These are phyloP conservation scores for Oryzias dopingdopingensis DNA, from an alignment of 2,797 vertebrate species.

Conservation along the genomic window DNA sequence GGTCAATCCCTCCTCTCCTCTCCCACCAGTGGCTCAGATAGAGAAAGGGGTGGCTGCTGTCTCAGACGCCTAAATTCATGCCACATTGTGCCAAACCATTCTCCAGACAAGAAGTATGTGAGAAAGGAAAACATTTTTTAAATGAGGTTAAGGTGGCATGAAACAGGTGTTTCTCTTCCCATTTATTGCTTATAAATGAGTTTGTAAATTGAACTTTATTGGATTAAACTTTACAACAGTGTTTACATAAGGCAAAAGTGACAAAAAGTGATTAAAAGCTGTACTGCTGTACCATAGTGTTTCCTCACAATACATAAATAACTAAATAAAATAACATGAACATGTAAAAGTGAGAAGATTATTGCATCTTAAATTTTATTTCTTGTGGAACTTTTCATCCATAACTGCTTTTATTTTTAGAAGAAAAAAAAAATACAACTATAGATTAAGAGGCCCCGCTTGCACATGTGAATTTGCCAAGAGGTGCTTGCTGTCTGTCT, in stretches of 20 bases:
- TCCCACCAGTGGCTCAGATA: conserved; percentile 64
- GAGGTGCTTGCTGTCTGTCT: conserved; percentile 67
- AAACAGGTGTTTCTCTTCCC: conserved; percentile 72
- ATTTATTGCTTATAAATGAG: conserved; percentile 78
- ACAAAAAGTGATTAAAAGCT: conserved; percentile 33
- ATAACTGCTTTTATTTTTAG: conserved; percentile 17
- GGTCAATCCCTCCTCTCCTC: conserved; percentile 64
- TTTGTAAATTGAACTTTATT: conserved; percentile 76
- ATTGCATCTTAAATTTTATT: neutral
- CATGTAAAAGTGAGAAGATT: neutral
- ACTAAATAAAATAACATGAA: neutral
- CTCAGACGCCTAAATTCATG: conserved; percentile 72
- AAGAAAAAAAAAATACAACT: conserved; percentile 23
- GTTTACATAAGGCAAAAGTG: conserved; percentile 59
- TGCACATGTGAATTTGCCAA: conserved; percentile 63
- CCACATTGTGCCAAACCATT: conserved; percentile 67
- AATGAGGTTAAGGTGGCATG: conserved; percentile 62
- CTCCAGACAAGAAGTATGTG: conserved; percentile 37
- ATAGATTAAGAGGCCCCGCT: conserved; percentile 50
- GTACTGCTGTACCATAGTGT: conserved; percentile 41
- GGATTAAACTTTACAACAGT: conserved; percentile 66
- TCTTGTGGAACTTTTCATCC: conserved; percentile 37
- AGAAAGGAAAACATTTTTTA: conserved; percentile 53
- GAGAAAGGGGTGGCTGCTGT: conserved; percentile 64
- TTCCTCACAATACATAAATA: conserved; percentile 20